phyloP scores from a whole-genome alignment of 2,113 vertebrate genomes.

The Uropsilus gracilis region DNA sequence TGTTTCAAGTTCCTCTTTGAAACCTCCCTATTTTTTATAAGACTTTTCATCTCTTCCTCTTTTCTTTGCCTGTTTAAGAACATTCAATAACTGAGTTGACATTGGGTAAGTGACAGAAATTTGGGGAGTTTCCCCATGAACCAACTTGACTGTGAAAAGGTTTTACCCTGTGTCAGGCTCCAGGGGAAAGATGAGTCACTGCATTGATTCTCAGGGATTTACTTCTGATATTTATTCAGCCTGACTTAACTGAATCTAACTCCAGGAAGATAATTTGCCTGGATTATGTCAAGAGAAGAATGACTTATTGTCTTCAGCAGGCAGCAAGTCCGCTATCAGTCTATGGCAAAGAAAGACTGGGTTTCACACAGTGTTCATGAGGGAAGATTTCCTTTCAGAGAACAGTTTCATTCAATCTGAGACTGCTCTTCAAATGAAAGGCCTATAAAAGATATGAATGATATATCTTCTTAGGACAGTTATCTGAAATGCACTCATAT shows the following conservation, averaged over 20 bases:
- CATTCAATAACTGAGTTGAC: too few relatives aligned
- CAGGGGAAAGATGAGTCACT: not conserved
- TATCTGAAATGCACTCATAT: not conserved
- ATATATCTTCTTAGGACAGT: not conserved
- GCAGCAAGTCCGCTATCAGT: not conserved
- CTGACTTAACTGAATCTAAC: not conserved
- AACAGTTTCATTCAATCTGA: not conserved
- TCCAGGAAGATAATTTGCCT: not conserved
- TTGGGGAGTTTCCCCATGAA: not conserved
- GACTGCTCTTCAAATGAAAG: not conserved
- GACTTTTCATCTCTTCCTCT: not conserved
- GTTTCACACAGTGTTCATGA: not conserved
- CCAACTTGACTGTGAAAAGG: not conserved
- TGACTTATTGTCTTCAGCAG: not conserved
- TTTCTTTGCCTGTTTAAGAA: too few relatives aligned
- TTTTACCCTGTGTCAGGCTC: not conserved
- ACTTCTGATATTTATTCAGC: not conserved
- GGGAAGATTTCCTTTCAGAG: not conserved
- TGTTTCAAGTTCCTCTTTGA: not conserved
- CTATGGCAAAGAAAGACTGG: not conserved
- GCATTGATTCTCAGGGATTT: not conserved
- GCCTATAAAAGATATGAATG: not conserved
- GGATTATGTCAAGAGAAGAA: not conserved
- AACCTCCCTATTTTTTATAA: conserved; percentile 4
- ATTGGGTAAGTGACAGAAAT: not conserved